Percentiles rank a stretch among this genome's conserved stretches.
Conservation (phyloP, 2,797 vertebrate genomes). For the Oreonectes daqikongensis region DNA sequence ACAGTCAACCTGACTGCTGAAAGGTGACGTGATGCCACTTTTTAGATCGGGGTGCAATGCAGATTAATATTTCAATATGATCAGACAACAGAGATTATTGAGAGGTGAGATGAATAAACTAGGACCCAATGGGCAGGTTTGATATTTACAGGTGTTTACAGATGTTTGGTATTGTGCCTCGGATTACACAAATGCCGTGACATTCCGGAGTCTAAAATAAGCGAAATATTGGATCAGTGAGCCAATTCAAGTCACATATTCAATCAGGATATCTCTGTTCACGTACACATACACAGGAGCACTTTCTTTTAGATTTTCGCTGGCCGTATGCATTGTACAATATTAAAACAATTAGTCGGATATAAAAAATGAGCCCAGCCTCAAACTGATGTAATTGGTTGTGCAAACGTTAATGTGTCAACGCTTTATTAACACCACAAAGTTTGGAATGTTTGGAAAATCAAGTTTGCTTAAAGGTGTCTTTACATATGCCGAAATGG, state of each 20-base stretch:
- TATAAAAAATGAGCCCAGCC: too few species aligned
- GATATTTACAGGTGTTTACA: conserved; percentile 1
- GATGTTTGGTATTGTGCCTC: background rate
- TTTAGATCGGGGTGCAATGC: background rate
- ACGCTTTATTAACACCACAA: too few species aligned
- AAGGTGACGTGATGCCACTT: conserved; percentile 1
- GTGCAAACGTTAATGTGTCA: too few species aligned
- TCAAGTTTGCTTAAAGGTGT: background rate
- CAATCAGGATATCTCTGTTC: conserved; percentile 1
- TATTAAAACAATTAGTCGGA: background rate
- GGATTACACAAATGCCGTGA: conserved; percentile 1
- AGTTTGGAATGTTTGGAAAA: too few species aligned
- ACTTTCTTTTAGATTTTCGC: background rate
- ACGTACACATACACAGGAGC: background rate
- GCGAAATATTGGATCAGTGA: background rate
- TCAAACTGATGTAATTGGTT: background rate
- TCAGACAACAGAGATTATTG: background rate
- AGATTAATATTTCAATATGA: background rate
- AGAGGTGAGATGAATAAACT: background rate
- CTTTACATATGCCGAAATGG: background rate
- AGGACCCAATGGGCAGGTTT: background rate
- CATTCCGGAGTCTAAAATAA: conserved; percentile 6
- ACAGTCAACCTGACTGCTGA: conserved; percentile 25
- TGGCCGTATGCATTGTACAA: too few species aligned
- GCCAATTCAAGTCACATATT: conserved; percentile 5